Evolutionary conservation across 1,140 invertebrate genomes (phyloP).

Genomic region (Battus philenor): DNA sequence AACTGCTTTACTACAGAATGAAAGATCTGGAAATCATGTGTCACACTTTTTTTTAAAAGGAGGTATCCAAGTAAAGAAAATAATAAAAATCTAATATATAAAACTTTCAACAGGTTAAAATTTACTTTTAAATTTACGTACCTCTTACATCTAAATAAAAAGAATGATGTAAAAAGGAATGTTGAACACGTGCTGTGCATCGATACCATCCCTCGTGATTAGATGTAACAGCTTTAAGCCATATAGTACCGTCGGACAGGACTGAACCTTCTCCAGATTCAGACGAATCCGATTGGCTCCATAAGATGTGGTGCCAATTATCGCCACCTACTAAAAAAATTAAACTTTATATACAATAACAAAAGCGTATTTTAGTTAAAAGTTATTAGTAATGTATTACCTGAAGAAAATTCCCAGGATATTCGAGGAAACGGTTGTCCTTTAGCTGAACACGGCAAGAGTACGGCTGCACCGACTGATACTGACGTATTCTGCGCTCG

Average conservation of each 20-base stretch:
- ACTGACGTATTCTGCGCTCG: constrained; percentile 65
- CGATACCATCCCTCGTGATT: constrained; percentile 89
- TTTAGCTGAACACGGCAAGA: constrained; percentile 63
- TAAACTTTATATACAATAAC: background rate
- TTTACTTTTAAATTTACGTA: too few species aligned
- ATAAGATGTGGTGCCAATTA: constrained; percentile 63
- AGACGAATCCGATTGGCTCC: constrained; percentile 49
- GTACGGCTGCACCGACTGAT: constrained; percentile 56
- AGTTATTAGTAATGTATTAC: constrained; percentile 25
- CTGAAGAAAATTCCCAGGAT: constrained; percentile 64
- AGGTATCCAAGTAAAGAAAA: too few species aligned
- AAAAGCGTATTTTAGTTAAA: background rate
- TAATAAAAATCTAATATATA: too few species aligned
- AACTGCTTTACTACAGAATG: too few species aligned
- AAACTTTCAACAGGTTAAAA: too few species aligned
- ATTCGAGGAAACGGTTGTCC: constrained; percentile 60
- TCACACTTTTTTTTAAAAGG: too few species aligned
- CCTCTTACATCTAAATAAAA: constrained; percentile 88
- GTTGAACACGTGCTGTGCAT: constrained; percentile 88
- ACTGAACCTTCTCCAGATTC: constrained; percentile 50
- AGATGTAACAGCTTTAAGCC: constrained; percentile 78
- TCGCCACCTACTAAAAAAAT: constrained; percentile 41
- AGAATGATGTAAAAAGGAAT: constrained; percentile 84
- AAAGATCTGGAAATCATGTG: too few species aligned
- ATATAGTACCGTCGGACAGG: constrained; percentile 57